Conservation (phyloP, 2,113 vertebrate genomes). For the Hylia prasina region DNA sequence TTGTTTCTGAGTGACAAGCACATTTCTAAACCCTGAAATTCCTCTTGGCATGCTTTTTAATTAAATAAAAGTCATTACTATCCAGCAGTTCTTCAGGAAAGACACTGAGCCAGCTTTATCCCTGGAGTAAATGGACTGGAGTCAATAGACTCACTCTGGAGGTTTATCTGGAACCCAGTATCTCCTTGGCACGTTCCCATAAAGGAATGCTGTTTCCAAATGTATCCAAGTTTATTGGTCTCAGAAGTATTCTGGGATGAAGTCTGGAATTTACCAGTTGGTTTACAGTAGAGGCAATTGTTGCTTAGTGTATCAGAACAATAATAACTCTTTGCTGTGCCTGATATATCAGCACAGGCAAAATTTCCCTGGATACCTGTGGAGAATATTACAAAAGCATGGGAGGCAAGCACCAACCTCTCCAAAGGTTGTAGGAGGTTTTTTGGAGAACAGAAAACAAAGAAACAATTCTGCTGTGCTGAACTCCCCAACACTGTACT, state of each 20-base stretch:
- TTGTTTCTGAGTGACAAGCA: background rate
- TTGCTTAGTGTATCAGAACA: background rate
- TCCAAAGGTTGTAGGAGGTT: background rate
- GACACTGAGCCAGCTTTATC: background rate
- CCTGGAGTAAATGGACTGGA: slow-evolving; percentile 28
- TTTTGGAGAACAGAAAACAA: background rate
- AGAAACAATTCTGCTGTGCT: background rate
- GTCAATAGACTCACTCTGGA: background rate
- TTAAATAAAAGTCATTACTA: background rate
- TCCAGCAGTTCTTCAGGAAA: slow-evolving; percentile 50
- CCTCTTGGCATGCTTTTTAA: slow-evolving; percentile 6
- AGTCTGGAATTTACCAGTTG: slow-evolving; percentile 23
- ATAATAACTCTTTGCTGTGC: background rate
- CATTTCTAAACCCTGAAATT: slow-evolving; percentile 43
- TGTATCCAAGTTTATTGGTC: slow-evolving; percentile 42
- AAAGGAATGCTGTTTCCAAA: slow-evolving; percentile 38
- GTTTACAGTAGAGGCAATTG: slow-evolving; percentile 48
- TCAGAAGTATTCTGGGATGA: slow-evolving; percentile 16
- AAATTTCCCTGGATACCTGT: background rate
- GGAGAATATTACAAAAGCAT: background rate
- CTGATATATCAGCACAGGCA: background rate
- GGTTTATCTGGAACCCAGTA: slow-evolving; percentile 26
- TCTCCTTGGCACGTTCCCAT: slow-evolving; percentile 26
- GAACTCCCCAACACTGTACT: background rate
- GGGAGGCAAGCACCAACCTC: background rate